These are phyloP conservation scores for Leptopilina syphax DNA, from an alignment of 2,888 invertebrate species.

Conservation along the genomic window DNA sequence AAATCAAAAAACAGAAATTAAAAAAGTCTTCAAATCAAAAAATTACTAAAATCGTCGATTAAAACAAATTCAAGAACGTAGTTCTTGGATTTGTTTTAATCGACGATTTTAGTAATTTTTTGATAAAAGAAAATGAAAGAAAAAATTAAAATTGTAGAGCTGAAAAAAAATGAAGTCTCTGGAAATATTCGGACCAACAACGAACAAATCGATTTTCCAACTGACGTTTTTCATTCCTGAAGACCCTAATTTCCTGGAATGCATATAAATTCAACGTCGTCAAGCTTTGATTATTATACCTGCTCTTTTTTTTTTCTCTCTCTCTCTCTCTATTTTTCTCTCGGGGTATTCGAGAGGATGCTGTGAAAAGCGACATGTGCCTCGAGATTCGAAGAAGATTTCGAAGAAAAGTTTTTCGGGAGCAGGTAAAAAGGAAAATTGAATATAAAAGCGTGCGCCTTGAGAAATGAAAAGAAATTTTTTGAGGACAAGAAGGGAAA, in stretches of 20 bases:
- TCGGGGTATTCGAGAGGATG: neutral
- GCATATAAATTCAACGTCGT: neutral
- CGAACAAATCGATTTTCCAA: slow-evolving; percentile 61
- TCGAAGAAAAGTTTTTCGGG: slow-evolving; percentile 21
- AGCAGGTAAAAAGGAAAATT: slow-evolving; percentile 21
- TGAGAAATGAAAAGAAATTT: slow-evolving; percentile 7
- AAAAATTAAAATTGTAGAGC: too few species aligned
- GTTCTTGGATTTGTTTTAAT: too few species aligned
- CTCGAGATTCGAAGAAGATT: neutral
- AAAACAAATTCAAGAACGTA: too few species aligned
- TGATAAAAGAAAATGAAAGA: too few species aligned
- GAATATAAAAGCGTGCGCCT: slow-evolving; percentile 14
- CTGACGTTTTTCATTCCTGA: neutral
- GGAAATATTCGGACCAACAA: neutral
- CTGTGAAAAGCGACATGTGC: neutral
- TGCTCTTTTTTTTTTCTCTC: neutral
- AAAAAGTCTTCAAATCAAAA: too few species aligned
- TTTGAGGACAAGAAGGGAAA: slow-evolving; percentile 24
- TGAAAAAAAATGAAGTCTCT: too few species aligned
- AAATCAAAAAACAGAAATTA: neutral
- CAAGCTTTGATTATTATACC: neutral
- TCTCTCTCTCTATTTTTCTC: neutral
- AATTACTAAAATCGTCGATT: too few species aligned
- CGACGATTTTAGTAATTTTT: too few species aligned
- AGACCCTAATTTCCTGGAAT: slow-evolving; percentile 7